Base-by-base conservation (phyloP, 2,797 vertebrate species). In the Kryptolebias ocellatus region DNA sequence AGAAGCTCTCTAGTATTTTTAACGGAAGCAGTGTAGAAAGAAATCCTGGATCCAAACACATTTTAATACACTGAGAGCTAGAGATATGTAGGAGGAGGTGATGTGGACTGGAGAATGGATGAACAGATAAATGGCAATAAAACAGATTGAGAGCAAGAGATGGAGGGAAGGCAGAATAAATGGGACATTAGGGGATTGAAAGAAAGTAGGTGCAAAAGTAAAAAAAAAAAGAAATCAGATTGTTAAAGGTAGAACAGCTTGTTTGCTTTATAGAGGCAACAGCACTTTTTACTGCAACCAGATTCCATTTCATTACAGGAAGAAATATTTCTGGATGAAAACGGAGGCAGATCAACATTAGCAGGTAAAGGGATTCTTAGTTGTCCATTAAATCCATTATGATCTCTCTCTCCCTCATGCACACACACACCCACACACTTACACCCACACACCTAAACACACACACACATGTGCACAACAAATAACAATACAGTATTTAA, bases 181-280 rank as follows among this genome's bases (percentile, higher is more conserved):
- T 84, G 78, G 65, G 44, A 55, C 18, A 28, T 62, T 60, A 54
- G 68, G 55, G 10, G 65, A 71, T 65, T 74, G 66, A 66, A 76
- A 80, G 72, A 70, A 20, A 29, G 29, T 5, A n/a, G 3, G 28
- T 63, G 62, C 44, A 71, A 63, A 72, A 64, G 64, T 24, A 49
- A 42, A 64, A 18, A 70, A 68, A 57, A 73, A 76, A 31, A 31
- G 7, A 4, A 31, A 4, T 31, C 64, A 83, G 72, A 83, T 63
- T 77, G 76, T 86, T 85, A 84, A 81, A 86, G 71, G 79, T 71
- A 77, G 67, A 85, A 85, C 31, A 39, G 71, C 83, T 80, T 80
- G 45, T 76, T 31, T 87, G 71, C 64, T 34, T 34, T 34, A 34
- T 7, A 34, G 31, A 34, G 4, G 31, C 4, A 34, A 34, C 31